Base-by-base conservation (phyloP, 2,113 vertebrate genomes). In the Mus spicilegus region DNA sequence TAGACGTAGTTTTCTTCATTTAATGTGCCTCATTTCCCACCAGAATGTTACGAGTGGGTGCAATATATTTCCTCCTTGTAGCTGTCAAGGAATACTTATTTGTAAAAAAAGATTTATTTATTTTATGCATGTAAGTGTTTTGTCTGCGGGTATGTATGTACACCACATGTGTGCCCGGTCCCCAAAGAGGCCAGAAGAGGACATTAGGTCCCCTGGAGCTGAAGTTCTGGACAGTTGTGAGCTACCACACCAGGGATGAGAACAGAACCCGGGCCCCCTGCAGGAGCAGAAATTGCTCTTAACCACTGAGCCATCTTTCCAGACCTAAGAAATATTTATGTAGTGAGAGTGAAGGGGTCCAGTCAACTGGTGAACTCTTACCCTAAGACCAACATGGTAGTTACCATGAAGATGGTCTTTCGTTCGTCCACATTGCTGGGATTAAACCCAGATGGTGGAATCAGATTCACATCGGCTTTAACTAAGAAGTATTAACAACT, bases 401-500 rank as follows among this genome's bases (percentile, higher is more conserved):
- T 58, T 78, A 91, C 36, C n/a, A 54, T 75, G 90, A 78, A 36
- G 67, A 20, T 89, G 26, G 19, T 70, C 51, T 87, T 73, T 56
- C 26, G 14, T 8, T 78, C 28, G 19, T 42, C n/a, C 20, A 3
- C 49, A 20, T 0, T 54, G 36, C n/a, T 65, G 28, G 69, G 46
- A 9, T 56, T 5, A 30, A 84, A 46, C n/a, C 42, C 36, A n/a
- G 65, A 77, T 12, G 76, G 69, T 75, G 54, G 90, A 91, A 72
- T 30, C 69, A n/a, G 54, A 69, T 86, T 94, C 56, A 80, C 10
- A 36, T 90, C 10, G 65, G 86, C 87, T 94, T 88, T 87, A 93
- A 87, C 49, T 75, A 80, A 95, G 94, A 92, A 77, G 76, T 19
- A 73, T 13, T 88, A 90, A 93, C 28, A 93, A 81, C 87, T 95